Percentiles rank a stretch among this genome's conserved stretches.
These are phyloP conservation scores for Heterochromis multidens DNA, from an alignment of 2,113 vertebrate species.

Conservation along the genomic window DNA sequence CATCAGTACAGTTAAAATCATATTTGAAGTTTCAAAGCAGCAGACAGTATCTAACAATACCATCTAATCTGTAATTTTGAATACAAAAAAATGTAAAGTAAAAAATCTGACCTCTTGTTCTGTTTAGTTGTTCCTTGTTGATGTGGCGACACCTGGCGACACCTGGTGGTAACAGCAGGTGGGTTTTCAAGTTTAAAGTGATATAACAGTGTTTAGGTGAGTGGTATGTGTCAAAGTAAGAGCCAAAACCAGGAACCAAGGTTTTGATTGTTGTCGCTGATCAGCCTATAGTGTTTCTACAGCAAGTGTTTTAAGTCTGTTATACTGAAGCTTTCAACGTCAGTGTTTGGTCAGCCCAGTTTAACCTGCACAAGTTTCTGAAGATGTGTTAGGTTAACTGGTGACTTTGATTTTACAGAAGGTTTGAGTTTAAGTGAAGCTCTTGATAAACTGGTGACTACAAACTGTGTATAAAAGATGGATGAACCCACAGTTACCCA, in stretches of 20 bases:
- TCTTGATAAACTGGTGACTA: neutral
- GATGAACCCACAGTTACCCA: neutral
- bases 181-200: neutral
- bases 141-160: neutral
- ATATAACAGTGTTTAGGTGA: neutral
- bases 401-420: neutral
- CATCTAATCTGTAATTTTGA: neutral
- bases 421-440: neutral
- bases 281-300: neutral
- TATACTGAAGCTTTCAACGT: neutral
- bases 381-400: neutral
- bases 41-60: neutral
- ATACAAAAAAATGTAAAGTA: neutral
- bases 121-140: neutral
- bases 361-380: neutral
- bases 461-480: neutral
- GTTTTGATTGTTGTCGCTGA: neutral
- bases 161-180: neutral
- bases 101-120: neutral
- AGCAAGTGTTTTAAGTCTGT: too few species aligned
- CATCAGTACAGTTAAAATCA: neutral
- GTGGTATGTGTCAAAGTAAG: neutral
- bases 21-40: neutral
- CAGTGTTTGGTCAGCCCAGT: neutral
- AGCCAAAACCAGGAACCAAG: neutral